Evolutionary conservation across 2,888 invertebrate genomes (phyloP), one percentile per base, ranked within the genome.

Genomic region (Scelioninae gen. 2): DNA sequence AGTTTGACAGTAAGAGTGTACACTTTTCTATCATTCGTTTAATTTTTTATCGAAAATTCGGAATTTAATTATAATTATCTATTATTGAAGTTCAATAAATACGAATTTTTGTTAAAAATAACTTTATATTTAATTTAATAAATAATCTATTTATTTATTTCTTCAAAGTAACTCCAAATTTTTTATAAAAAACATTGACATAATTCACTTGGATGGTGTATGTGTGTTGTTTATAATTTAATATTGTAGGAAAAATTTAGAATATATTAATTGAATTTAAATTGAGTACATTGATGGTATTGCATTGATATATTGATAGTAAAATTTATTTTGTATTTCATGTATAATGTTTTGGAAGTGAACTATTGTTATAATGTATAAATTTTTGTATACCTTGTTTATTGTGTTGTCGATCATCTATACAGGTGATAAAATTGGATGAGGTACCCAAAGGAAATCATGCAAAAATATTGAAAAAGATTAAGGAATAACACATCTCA

Each of bases 381-480:
- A 74, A 60, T 43, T 81, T 78, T 76, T 82, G 76, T 83, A 81
- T 86, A 86, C 86, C 86, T 86, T 85, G 83, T 75, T 77, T 80
- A 80, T 80, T 82, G 78, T 77, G 79, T 79, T 83, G 84, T 79
- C 80, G 82, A 78, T 85, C 86, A 76, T 86, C 86, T 86, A 81
- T 81, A 80, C 78, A 80, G 83, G 83, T 82, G 33, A 37, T 53
- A 53, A 61, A 61, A 60, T 68, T 78, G 83, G 78, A 79, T 79
- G 80, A 78, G 80, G 82, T 81, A 83, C 82, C 85, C 79, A 80
- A 80, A 81, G 65, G 52, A 48, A 63, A 50, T 71, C 74, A 72
- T 74, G 74, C 68, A 68, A 71, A 68, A 67, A 70, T 53, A 57
- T 25, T 41, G 1, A 55, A 2, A 28, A 11, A 41, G n/a, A n/a